phyloP scores from a whole-genome alignment of 2,888 invertebrate genomes.

The Eledona agricola region DNA sequence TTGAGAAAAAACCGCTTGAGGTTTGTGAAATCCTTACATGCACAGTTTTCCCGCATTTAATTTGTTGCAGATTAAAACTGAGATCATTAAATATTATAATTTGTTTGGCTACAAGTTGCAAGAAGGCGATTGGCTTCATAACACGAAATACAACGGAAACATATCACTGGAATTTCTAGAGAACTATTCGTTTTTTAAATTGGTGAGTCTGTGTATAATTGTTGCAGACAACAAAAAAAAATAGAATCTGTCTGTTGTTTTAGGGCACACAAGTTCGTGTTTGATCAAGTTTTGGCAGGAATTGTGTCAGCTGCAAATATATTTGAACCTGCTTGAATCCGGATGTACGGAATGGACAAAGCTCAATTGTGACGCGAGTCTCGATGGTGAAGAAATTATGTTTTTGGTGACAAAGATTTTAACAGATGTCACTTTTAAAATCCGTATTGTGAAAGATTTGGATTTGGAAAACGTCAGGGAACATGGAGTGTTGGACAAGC shows the following conservation, averaged over 20 bases:
- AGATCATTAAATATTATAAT: constrained; percentile 7
- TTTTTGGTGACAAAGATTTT: not conserved
- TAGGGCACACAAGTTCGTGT: constrained; percentile 43
- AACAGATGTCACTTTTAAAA: constrained; percentile 1
- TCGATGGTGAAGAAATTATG: constrained; percentile 8
- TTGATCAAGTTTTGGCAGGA: constrained; percentile 45
- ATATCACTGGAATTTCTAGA: constrained; percentile 16
- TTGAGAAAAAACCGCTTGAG: not conserved
- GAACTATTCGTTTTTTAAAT: too few species aligned
- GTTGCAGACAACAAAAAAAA: too few species aligned
- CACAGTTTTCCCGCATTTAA: too few species aligned
- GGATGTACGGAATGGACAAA: constrained; percentile 6
- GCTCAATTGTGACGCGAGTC: constrained; percentile 3
- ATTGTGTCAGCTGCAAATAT: constrained; percentile 38
- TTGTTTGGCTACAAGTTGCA: constrained; percentile 26
- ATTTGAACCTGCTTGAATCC: constrained; percentile 6
- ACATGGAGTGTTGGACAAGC: constrained; percentile 10
- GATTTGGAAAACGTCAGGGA: constrained; percentile 20
- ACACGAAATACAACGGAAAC: constrained; percentile 13
- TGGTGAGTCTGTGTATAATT: too few species aligned
- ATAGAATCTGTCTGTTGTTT: constrained; percentile 42
- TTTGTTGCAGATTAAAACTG: constrained; percentile 2
- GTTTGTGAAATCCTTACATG: too few species aligned
- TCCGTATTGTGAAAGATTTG: not conserved
- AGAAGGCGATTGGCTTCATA: constrained; percentile 4